A percentile compares a stretch with the other conserved stretches of the same genome.
These are phyloP conservation scores for Sardinella longiceps DNA, from an alignment of 2,797 vertebrate genomes.

Conservation along the genomic window DNA sequence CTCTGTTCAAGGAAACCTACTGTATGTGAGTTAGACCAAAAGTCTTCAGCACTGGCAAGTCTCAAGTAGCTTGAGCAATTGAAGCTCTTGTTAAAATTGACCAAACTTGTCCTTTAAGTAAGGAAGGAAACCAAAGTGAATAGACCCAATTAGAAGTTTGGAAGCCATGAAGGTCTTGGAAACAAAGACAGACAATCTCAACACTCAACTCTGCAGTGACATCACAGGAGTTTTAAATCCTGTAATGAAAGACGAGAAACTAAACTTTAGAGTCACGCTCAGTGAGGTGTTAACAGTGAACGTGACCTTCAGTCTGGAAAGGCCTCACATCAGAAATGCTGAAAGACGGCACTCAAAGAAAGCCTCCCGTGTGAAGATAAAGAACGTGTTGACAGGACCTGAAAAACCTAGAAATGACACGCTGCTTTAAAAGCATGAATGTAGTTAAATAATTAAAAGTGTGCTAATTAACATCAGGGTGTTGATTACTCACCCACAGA, in stretches of 20 bases:
- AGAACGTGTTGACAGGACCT: conserved; percentile 40
- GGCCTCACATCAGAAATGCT: conserved; percentile 39
- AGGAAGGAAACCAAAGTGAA: neutral
- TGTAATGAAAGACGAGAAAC: neutral
- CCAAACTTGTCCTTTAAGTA: too few relatives aligned
- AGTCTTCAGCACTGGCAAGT: too few relatives aligned
- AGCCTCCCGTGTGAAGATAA: conserved; percentile 45
- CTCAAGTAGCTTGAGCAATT: too few relatives aligned
- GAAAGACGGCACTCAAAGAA: conserved; percentile 38
- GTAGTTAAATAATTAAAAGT: conserved; percentile 96
- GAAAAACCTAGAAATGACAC: conserved; percentile 46
- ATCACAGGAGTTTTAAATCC: neutral
- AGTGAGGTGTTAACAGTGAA: neutral
- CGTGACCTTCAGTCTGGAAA: conserved; percentile 15
- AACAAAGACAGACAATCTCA: neutral
- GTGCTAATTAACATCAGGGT: conserved; percentile 95
- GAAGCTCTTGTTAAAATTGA: too few relatives aligned
- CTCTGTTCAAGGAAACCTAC: too few relatives aligned
- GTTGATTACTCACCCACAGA: conserved; percentile 94
- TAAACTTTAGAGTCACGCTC: neutral
- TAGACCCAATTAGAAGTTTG: neutral
- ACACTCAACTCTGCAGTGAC: neutral
- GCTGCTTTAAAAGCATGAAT: conserved; percentile 80
- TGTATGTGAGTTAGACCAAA: too few relatives aligned
- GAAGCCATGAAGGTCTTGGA: neutral